Evolutionary conservation across 1,140 invertebrate species (phyloP).

Genomic region (Drosophila truncata): DNA sequence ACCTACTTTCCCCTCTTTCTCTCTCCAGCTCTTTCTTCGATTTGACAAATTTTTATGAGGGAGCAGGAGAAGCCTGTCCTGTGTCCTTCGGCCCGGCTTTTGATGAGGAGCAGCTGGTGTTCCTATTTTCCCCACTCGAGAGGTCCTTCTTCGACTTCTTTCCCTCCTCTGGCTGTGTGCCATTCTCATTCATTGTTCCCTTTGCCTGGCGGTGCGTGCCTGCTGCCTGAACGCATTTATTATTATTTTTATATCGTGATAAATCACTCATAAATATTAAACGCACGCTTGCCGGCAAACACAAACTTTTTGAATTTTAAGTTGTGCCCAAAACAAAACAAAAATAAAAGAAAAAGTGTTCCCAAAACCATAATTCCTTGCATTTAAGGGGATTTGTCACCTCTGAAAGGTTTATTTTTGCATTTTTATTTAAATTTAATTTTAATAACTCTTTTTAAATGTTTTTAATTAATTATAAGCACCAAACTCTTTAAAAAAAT

Average conservation of each 20-base stretch:
- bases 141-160: not conserved
- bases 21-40: not conserved
- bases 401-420: not conserved
- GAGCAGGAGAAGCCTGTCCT: constrained; percentile 44
- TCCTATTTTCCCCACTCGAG: constrained; percentile 29
- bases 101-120: constrained; percentile 55
- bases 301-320: constrained; percentile 75
- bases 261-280: constrained; percentile 84
- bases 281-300: constrained; percentile 69
- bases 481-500: not conserved
- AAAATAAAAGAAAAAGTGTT: constrained; percentile 16
- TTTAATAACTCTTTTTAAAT: too few species aligned
- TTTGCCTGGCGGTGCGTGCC: constrained; percentile 63
- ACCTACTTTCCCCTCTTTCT: not conserved
- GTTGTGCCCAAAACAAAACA: constrained; percentile 10
- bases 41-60: constrained; percentile 73
- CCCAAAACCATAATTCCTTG: constrained; percentile 5
- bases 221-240: constrained; percentile 66
- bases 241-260: constrained; percentile 84
- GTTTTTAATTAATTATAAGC: not conserved
- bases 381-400: constrained; percentile 17
- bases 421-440: not conserved
- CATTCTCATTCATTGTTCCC: constrained; percentile 38
- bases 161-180: not conserved
- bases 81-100: constrained; percentile 54